phyloP scores from a whole-genome alignment of 2,797 vertebrate species.

The Graptemys geographica region DNA sequence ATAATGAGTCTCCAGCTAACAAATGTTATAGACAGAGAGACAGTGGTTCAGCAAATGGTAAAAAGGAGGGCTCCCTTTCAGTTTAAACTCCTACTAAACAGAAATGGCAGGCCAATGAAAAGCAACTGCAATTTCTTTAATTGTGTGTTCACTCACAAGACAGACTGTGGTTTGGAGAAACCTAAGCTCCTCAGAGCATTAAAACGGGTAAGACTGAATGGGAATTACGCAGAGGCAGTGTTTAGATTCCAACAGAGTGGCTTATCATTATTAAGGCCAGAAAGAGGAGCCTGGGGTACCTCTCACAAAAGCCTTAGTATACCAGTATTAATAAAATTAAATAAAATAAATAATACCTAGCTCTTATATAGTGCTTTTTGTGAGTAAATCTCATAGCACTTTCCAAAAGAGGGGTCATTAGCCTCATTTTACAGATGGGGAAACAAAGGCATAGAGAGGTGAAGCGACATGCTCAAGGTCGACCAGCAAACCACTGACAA shows the following conservation, averaged over 20 bases:
- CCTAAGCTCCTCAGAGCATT: background rate
- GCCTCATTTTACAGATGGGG: background rate
- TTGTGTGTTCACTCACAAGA: background rate
- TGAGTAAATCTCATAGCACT: background rate
- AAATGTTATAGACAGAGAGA: background rate
- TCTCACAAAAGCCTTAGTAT: background rate
- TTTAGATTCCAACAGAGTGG: background rate
- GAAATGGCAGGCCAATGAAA: constrained; percentile 25
- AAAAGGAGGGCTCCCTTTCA: background rate
- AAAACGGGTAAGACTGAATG: background rate
- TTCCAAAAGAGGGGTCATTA: background rate
- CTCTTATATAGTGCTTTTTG: background rate
- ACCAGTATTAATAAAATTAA: background rate
- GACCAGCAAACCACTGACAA: background rate
- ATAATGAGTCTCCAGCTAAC: constrained; percentile 44
- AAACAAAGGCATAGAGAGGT: background rate
- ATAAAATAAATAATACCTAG: background rate
- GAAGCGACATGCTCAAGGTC: background rate
- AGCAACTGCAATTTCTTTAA: constrained; percentile 4
- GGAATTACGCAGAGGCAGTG: rapidly evolving
- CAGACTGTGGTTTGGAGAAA: background rate
- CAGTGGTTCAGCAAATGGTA: constrained; percentile 19
- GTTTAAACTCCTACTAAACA: constrained; percentile 34
- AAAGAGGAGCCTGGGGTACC: background rate
- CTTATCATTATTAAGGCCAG: background rate